Base-by-base conservation (phyloP, 2,113 vertebrate genomes). In the Hippocampus zosterae region DNA sequence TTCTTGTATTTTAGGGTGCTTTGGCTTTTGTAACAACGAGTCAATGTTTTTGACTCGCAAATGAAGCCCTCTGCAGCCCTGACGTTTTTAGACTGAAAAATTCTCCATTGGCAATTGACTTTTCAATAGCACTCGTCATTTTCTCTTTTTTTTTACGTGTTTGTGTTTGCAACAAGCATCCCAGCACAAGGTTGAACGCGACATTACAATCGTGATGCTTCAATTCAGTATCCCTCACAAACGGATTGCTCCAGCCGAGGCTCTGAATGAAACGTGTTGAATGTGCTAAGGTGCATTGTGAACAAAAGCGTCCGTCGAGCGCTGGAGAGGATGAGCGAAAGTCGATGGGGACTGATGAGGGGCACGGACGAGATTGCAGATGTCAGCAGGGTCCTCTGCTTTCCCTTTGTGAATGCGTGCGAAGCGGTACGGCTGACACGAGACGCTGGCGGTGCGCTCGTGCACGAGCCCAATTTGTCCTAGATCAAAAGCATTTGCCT, bases 311-410 rank as follows among this genome's bases (percentile, higher is more conserved):
- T 6, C 3, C 13, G 52, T 70, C 0, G 41, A 69, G 57, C 8
- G 33, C 8, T 11, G 42, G 60, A 68, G 70, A 29, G 18, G 48
- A 41, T 10, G 42, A 16, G 66, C 15, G 55, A 61, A 70, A 81
- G 75, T 82, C 75, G 73, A 81, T 82, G 68, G 83, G 82, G 77
- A 84, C 83, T 11, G 42, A 74, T 68, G 66, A 71, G 81, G 79
- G 78, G 81, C 84, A 53, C 59, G 37, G n/a, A 72, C 29, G 67
- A 87, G 89, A 89, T 69, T 88, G 84, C 85, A 88, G 88, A 87
- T 80, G 80, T 59, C 62, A 61, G 81, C 82, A 75, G 76, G 68
- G 86, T 44, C 9, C 12, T 44, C 42, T 44, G 42, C 73, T 65
- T 70, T 70, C 52, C 56, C 41, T 33, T 70, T 21, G 8, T 52